A percentile compares a stretch with the other conserved stretches of the same genome.
phyloP scores from a whole-genome alignment of 2,113 vertebrate species.

The Pseudolaguvia tuberculata region DNA sequence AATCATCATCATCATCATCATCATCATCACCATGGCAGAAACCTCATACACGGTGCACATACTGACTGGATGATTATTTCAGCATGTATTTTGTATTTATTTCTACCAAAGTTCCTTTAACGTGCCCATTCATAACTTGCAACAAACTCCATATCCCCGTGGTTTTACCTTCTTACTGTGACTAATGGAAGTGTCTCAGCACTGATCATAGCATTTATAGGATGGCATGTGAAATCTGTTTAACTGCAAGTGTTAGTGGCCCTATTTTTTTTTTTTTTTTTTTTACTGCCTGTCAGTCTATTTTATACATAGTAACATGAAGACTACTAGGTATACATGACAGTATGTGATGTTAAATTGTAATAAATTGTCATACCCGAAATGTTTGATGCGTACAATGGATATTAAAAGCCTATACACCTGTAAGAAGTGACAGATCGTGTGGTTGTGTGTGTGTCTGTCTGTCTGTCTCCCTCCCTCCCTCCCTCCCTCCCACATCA shows the following conservation, averaged over 20 bases:
- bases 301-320: not conserved
- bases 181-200: not conserved
- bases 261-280: not conserved
- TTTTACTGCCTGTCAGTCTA: not conserved
- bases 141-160: not conserved
- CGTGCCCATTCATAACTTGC: too few relatives aligned
- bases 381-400: not conserved
- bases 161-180: not conserved
- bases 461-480: too few relatives aligned
- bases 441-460: too few relatives aligned
- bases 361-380: not conserved
- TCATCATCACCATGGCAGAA: not conserved
- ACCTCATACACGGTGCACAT: not conserved
- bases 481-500: too few relatives aligned
- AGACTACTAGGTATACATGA: not conserved
- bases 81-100: not conserved
- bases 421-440: too few relatives aligned
- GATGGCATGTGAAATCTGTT: not conserved
- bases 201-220: slow-evolving; percentile 3
- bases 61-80: not conserved
- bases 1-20: not conserved
- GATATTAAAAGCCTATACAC: not conserved
- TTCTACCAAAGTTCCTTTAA: not conserved
- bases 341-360: not conserved
- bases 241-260: not conserved